Conservation (phyloP, 2,113 vertebrate genomes). For the Burhinus bistriatus region DNA sequence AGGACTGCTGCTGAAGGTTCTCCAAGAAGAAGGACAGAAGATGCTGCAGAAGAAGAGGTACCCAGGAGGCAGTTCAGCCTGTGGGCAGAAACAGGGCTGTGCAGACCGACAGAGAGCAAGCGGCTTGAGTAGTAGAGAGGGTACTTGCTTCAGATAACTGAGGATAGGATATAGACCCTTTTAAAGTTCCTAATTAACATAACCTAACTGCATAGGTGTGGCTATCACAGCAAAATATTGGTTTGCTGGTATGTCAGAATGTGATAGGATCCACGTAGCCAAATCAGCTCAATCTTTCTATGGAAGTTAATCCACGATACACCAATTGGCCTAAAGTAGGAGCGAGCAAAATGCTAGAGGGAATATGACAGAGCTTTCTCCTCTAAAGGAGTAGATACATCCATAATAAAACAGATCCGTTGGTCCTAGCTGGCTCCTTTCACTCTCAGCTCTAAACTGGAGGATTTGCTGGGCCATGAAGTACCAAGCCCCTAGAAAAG, state of each 20-base stretch:
- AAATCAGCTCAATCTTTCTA: not conserved
- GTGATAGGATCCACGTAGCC: not conserved
- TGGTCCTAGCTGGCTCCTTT: too few species aligned
- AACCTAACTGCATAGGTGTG: not conserved
- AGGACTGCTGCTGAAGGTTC: conserved; percentile 84
- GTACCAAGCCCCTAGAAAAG: too few species aligned
- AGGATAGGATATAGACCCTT: not conserved
- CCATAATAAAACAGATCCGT: too few species aligned
- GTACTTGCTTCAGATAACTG: not conserved
- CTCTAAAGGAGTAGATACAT: too few species aligned
- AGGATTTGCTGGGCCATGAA: too few species aligned
- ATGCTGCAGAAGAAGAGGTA: conserved; percentile 79
- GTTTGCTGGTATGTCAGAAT: not conserved
- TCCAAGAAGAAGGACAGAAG: conserved; percentile 87
- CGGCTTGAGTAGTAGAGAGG: not conserved
- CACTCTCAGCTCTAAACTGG: too few species aligned
- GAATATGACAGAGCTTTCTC: not conserved
- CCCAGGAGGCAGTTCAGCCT: not conserved
- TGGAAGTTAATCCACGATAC: not conserved
- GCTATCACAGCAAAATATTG: not conserved
- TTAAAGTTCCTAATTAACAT: not conserved
- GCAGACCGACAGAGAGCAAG: conserved; percentile 67
- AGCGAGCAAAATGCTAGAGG: not conserved
- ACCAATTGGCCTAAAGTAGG: not conserved
- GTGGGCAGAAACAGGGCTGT: not conserved